These are phyloP conservation scores for Cheilosia vernalis DNA, from an alignment of 2,888 invertebrate genomes.

Conservation along the genomic window DNA sequence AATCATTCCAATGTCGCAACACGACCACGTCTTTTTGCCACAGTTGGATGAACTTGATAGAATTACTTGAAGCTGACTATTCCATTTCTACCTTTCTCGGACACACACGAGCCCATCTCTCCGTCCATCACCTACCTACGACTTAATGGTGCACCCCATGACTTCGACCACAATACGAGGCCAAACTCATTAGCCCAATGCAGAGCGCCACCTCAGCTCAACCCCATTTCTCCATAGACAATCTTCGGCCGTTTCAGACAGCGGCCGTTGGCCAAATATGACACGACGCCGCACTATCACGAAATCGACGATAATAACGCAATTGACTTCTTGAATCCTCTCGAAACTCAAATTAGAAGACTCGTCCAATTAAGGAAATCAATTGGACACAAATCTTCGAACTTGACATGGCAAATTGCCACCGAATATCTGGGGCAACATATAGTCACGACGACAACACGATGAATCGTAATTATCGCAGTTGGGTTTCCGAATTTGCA, in stretches of 20 bases:
- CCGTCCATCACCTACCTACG: not conserved
- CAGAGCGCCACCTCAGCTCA: not conserved
- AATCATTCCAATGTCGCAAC: too few relatives aligned
- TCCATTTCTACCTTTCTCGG: not conserved
- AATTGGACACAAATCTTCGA: conserved; percentile 57
- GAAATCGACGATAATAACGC: conserved; percentile 50
- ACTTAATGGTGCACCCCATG: conserved; percentile 23
- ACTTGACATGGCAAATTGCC: conserved; percentile 57
- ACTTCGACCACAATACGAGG: conserved; percentile 20
- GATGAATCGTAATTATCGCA: conserved; percentile 74
- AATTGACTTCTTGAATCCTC: conserved; percentile 68
- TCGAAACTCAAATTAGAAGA: conserved; percentile 71
- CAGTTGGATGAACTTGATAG: too few relatives aligned
- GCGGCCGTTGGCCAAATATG: conserved; percentile 29
- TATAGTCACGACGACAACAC: conserved; percentile 48
- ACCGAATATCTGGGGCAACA: conserved; percentile 28
- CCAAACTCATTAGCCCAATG: conserved; percentile 59
- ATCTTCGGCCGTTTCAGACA: conserved; percentile 19
- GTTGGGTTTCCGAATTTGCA: conserved; percentile 50
- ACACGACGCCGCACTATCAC: conserved; percentile 19
- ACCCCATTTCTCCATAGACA: conserved; percentile 33
- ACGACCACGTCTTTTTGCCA: too few relatives aligned
- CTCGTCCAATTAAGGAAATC: conserved; percentile 67
- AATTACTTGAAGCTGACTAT: too few relatives aligned
- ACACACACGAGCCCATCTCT: not conserved